Base-by-base conservation (phyloP, 2,888 invertebrate species). In the Eretmocerus hayati region DNA sequence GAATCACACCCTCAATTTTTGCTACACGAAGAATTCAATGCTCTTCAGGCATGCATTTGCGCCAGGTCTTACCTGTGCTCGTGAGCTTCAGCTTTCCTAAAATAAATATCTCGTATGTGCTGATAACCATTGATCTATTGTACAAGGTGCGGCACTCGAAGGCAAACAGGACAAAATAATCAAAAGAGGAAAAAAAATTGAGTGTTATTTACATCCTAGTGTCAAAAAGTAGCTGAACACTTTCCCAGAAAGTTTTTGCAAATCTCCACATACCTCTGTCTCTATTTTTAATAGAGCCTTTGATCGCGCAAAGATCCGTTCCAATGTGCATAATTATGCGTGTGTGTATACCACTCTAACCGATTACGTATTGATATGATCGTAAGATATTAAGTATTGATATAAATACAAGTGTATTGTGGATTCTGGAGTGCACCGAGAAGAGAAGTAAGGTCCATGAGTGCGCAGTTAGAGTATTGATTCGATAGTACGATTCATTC, bases 291-390 rank as follows among this genome's bases (percentile, higher is more conserved):
- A 43, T 42, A 48, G 54, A 54, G 54, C 54, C 54, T 54, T 48
- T 47, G 48, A 54, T 46, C 60, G 61, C 62, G 64, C 62, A 61
- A 63, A 64, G 64, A 66, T 67, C 67, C 66, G 68, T 68, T 67
- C 67, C 66, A 64, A 58, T 62, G 62, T 62, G 62, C 56, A 61
- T 62, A 50, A 50, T 48, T 51, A 57, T 53, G 53, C 50, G 35
- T 50, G 46, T 56, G 58, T 55, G 50, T 58, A 59, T 51, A 46
- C 52, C 52, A 72, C 74, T 74, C 74, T 75, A 74, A n/a, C 69
- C 60, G 58, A 59, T 54, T 58, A 53, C 61, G 59, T 64, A 62
- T 60, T 65, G 63, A 58, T 64, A 60, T 58, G 58, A 42, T 54
- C 50, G 53, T 55, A 48, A 52, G 55, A n/a, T n/a, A n/a, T n/a